Percentiles rank a stretch among this genome's conserved stretches.
These are phyloP conservation scores for Peromyscus californicus DNA, from an alignment of 2,113 vertebrate species.

Conservation along the genomic window DNA sequence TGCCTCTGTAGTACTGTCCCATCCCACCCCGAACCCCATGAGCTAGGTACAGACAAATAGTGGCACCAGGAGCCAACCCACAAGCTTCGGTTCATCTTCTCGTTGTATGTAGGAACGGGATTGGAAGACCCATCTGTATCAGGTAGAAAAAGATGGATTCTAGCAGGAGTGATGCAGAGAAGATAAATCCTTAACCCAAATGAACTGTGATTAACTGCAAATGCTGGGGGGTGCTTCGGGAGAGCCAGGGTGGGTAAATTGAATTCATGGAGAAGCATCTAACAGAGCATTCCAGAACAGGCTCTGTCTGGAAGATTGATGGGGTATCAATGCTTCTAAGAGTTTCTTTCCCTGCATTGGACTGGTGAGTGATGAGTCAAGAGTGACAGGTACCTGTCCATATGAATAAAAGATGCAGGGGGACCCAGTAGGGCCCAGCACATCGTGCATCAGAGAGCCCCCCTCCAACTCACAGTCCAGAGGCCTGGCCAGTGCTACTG, in stretches of 20 bases:
- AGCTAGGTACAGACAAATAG: not conserved
- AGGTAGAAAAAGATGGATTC: not conserved
- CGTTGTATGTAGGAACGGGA: not conserved
- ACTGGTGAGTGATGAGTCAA: not conserved
- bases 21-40: accelerated
- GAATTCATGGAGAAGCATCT: conserved; percentile 32
- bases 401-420: not conserved
- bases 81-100: not conserved
- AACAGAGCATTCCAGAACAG: conserved; percentile 15
- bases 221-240: accelerated
- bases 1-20: not conserved
- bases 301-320: conserved; percentile 23
- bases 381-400: not conserved
- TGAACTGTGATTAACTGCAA: not conserved
- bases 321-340: not conserved
- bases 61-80: not conserved
- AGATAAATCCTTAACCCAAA: not conserved
- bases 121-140: not conserved
- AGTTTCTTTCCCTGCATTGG: not conserved
- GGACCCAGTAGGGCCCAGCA: not conserved
- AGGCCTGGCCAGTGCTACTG: not conserved
- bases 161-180: not conserved
- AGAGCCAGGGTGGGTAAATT: not conserved
- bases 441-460: too few species aligned
- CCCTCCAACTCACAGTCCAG: accelerated